Base-by-base conservation (phyloP, 2,888 invertebrate species). In the Tiphia femorata region DNA sequence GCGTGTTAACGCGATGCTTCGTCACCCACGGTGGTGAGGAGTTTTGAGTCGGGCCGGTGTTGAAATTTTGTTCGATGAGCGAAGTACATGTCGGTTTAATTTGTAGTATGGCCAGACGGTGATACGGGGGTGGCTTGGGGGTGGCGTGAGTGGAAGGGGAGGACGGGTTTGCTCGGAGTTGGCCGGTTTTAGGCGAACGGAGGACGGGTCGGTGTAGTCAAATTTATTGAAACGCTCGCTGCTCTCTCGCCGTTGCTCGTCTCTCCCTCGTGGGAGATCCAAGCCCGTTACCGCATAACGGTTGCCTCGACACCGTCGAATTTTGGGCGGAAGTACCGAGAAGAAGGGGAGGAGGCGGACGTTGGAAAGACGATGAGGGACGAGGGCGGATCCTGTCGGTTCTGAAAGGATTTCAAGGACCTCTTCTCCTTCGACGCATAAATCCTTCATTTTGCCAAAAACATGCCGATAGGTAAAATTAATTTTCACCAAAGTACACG, bases 61-160 rank as follows among this genome's bases (percentile, higher is more conserved):
- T 64, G 70, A 70, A 70, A 70, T 70, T 70, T 71, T 62, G 71
- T 68, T 62, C 70, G 64, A 70, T 70, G 70, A 70, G 62, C 68
- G 65, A 62, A 71, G 60, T 70, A 70, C 70, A 68, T 49, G 65
- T 52, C 40, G 62, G 68, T 70, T 70, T 70, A 70, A 70, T 70
- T 71, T 70, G 71, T 68, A 67, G 60, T 71, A 65, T 58, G 59
- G 56, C 49, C 54, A 56, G 63, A 56, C 51, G 59, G 51, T 55
- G 58, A 51, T 40, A 52, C 47, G 57, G 53, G 7, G 27, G 20
- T 29, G n/a, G 23, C 14, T 10, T 14, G 8, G 33, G 12, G 41
- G 8, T 14, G 35, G 29, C 20, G 47, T 5, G 8, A 20, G 17
- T 14, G 35, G 42, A 19, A n/a, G 33, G 29, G 35, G 3, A 20